Evolutionary conservation across 1,140 invertebrate species (phyloP).

Genomic region (Linepithema humile): DNA sequence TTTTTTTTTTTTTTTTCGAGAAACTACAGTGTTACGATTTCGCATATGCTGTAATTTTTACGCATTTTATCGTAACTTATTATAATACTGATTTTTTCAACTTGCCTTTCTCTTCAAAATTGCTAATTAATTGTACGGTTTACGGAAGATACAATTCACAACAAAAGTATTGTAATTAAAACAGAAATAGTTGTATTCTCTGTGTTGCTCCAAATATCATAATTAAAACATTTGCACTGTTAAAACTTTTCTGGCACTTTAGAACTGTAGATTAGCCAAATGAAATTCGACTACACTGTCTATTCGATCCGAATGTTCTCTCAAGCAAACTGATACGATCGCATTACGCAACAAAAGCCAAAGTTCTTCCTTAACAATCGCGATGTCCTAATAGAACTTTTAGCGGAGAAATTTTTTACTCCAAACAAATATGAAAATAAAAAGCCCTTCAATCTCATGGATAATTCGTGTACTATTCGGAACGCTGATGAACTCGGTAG

Average conservation of each 20-base stretch:
- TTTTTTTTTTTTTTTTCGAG: not conserved
- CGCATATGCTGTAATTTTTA: not conserved
- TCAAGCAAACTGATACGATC: not conserved
- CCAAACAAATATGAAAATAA: not conserved
- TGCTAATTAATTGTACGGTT: not conserved
- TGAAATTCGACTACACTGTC: slow-evolving; percentile 15
- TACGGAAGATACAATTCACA: not conserved
- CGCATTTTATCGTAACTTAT: not conserved
- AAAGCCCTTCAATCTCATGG: slow-evolving; percentile 12
- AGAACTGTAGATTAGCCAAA: slow-evolving; percentile 9
- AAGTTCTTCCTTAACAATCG: slow-evolving; percentile 18
- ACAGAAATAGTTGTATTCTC: not conserved
- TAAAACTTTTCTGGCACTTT: slow-evolving; percentile 2
- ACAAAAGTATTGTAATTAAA: slow-evolving; percentile 25
- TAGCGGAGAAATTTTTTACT: slow-evolving; percentile 12
- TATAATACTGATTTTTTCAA: not conserved
- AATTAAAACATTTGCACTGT: not conserved
- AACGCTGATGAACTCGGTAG: slow-evolving; percentile 42
- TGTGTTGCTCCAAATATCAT: not conserved
- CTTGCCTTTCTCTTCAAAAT: not conserved
- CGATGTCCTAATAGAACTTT: slow-evolving; percentile 18
- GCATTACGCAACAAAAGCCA: not conserved
- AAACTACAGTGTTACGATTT: not conserved
- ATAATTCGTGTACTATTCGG: slow-evolving; percentile 48
- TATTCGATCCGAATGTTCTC: not conserved